phyloP scores from a whole-genome alignment of 2,797 vertebrate genomes.

The Chaetodon trifasciatus region DNA sequence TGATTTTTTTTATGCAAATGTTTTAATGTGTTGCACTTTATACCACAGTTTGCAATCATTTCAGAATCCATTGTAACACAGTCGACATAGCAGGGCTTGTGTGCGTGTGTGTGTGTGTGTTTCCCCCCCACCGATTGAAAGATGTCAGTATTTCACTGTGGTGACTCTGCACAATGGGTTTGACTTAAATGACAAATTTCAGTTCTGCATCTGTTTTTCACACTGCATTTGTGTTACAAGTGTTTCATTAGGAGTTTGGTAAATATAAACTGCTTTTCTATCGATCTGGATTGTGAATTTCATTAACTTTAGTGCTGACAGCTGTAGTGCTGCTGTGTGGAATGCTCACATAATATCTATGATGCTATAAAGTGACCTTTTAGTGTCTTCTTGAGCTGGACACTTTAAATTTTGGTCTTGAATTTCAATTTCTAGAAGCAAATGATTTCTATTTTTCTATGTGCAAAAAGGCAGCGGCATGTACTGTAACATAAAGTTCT shows the following conservation, averaged over 20 bases:
- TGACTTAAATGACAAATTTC: conserved; percentile 11
- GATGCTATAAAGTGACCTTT: conserved; percentile 81
- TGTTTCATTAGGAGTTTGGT: conserved; percentile 46
- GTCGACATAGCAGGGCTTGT: conserved; percentile 12
- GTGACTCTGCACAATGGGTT: conserved; percentile 33
- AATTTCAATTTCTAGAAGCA: conserved; percentile 79
- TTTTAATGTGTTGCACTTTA: conserved; percentile 67
- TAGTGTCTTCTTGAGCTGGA: conserved; percentile 75
- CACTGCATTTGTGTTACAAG: conserved; percentile 20
- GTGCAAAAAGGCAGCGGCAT: conserved; percentile 71
- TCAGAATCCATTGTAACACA: conserved; percentile 40
- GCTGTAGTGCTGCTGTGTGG: conserved; percentile 62
- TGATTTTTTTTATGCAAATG: conserved; percentile 22
- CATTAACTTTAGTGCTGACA: conserved; percentile 44
- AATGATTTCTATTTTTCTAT: conserved; percentile 87
- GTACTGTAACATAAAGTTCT: conserved; percentile 61
- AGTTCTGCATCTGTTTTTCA: conserved; percentile 34
- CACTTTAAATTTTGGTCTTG: conserved; percentile 73
- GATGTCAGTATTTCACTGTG: conserved; percentile 39
- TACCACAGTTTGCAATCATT: conserved; percentile 44
- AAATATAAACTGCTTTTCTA: conserved; percentile 50
- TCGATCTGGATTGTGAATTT: conserved; percentile 44
- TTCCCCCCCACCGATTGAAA: conserved; percentile 9
- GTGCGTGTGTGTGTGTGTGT: background rate
- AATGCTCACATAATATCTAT: conserved; percentile 60